Conservation (phyloP, 2,888 invertebrate genomes). For the Hyles lineata region DNA sequence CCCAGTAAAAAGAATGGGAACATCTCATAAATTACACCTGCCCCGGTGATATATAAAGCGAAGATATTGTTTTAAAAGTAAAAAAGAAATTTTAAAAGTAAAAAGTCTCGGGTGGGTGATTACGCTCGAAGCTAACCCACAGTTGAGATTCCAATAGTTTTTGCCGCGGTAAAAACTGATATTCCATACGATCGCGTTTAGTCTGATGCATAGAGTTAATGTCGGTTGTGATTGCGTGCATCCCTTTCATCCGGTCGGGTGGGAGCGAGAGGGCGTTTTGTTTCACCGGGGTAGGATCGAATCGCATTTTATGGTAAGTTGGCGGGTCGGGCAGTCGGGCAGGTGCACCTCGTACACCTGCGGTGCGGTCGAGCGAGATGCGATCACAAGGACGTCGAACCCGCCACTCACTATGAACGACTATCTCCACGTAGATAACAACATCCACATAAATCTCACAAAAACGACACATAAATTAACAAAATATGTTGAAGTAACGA, state of each 20-base stretch:
- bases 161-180: conserved; percentile 83
- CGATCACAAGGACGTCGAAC: conserved; percentile 79
- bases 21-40: conserved; percentile 79
- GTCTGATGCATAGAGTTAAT: conserved; percentile 80
- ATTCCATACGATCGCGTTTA: conserved; percentile 79
- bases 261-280: conserved; percentile 69
- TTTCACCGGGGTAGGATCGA: conserved; percentile 76
- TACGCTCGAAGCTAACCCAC: conserved; percentile 73
- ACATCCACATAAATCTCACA: conserved; percentile 70
- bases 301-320: conserved; percentile 84
- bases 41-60: conserved; percentile 74
- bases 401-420: conserved; percentile 59
- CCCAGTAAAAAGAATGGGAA: conserved; percentile 61
- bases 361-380: conserved; percentile 79
- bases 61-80: conserved; percentile 81
- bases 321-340: conserved; percentile 77
- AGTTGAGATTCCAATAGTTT: conserved; percentile 82
- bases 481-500: conserved; percentile 64
- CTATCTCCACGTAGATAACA: conserved; percentile 67
- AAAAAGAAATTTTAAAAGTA: conserved; percentile 82
- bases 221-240: conserved; percentile 76
- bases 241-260: conserved; percentile 59
- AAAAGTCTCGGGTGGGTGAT: conserved; percentile 75
- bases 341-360: conserved; percentile 82
- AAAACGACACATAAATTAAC: conserved; percentile 70